A percentile compares a stretch with the other conserved stretches of the same genome.
These are phyloP conservation scores for Conger conger DNA, from an alignment of 2,113 vertebrate genomes.

Conservation along the genomic window DNA sequence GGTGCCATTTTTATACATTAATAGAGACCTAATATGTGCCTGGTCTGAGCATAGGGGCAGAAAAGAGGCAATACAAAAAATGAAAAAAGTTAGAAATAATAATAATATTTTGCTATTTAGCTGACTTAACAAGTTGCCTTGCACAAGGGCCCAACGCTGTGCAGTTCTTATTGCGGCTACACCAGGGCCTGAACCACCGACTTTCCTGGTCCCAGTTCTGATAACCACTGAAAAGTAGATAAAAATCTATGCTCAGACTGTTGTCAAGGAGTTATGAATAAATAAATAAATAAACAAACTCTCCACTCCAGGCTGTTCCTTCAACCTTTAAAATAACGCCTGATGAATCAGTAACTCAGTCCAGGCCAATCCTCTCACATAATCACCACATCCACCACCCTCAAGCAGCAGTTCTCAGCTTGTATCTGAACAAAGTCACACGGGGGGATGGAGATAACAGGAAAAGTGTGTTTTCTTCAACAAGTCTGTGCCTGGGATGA, in stretches of 20 bases:
- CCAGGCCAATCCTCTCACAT: too few species aligned
- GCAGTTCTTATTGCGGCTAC: too few species aligned
- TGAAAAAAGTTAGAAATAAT: not conserved
- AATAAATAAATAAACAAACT: not conserved
- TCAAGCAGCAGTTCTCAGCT: not conserved
- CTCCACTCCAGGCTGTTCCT: not conserved
- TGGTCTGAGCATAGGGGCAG: conserved; percentile 37
- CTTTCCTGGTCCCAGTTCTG: too few species aligned
- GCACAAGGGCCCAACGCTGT: too few species aligned
- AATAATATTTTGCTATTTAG: too few species aligned
- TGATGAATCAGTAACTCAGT: not conserved
- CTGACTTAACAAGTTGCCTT: too few species aligned
- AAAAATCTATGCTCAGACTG: not conserved
- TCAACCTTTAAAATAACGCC: not conserved
- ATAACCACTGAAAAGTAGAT: not conserved
- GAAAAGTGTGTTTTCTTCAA: not conserved
- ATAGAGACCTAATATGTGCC: conserved; percentile 43
- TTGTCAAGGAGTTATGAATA: not conserved
- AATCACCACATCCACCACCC: not conserved
- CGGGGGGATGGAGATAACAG: not conserved
- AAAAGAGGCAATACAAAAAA: conserved; percentile 2
- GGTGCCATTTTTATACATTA: conserved; percentile 53
- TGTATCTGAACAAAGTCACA: not conserved
- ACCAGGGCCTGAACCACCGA: too few species aligned
- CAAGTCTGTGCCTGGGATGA: not conserved